Evolutionary conservation across 2,113 vertebrate genomes (phyloP), one percentile per base, ranked within the genome.

Genomic region (Nannospalax galili): DNA sequence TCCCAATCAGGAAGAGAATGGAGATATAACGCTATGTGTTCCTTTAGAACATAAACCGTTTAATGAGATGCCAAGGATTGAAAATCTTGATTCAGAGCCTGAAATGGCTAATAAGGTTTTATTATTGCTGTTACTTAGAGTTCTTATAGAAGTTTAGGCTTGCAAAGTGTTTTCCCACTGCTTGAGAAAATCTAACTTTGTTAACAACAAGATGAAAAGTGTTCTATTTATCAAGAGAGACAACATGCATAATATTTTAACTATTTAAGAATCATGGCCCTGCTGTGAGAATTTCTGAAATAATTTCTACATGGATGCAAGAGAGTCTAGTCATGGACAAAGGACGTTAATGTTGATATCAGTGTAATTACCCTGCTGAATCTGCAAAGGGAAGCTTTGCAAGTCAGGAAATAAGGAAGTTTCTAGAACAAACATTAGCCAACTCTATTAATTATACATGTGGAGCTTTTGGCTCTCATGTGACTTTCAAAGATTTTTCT

Each of bases 101-200:
- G 56, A 93, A 93, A 96, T 3, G 20, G 95, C 94, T 90, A 97
- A 89, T 93, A 84, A 10, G 2, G 81, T 93, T 96, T 97, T 90
- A 93, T 95, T 94, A 92, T 97, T 95, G 95, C 96, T 96, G 95
- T 97, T 97, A 97, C 97, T 97, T 98, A 95, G 95, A 32, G 82
- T 95, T 97, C 96, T 97, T 96, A 95, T 95, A 96, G 96, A 98
- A 96, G 95, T 96, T 96, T 87, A 73, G 92, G 95, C 84, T 86
- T 95, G 79, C 91, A 91, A 88, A 95, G 91, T 95, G 91, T 91
- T 96, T 97, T 97, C 92, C 90, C 96, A 84, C 95, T 94, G 95
- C 96, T 96, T 96, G 82, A 96, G 91, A 97, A 86, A 87, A 95
- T 95, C 95, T 93, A 80, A 96, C 75, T 98, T 97, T 97, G 96